Conservation (phyloP, 2,113 vertebrate species). For the Datnioides undecimradiatus region DNA sequence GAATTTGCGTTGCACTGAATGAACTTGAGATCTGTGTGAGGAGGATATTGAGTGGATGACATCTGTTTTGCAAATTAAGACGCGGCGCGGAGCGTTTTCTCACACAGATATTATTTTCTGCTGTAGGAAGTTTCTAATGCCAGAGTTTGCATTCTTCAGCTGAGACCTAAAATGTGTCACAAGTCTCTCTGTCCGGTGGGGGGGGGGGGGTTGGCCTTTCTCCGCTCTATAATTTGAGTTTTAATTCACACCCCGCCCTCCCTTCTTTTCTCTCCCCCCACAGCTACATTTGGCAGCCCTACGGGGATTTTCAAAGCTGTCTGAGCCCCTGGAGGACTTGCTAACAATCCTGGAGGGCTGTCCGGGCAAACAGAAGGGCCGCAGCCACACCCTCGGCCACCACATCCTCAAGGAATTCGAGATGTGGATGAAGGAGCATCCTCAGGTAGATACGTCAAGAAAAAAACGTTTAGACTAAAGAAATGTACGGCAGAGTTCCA, state of each 20-base stretch:
- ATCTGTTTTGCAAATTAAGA: slow-evolving; percentile 81
- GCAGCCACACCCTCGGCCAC: slow-evolving; percentile 69
- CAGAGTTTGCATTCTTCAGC: slow-evolving; percentile 49
- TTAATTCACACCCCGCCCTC: slow-evolving; percentile 7
- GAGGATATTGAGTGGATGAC: slow-evolving; percentile 78
- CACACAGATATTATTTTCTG: slow-evolving; percentile 77
- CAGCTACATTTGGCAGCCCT: slow-evolving; percentile 71
- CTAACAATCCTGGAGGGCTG: slow-evolving; percentile 80
- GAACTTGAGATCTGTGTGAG: slow-evolving; percentile 79
- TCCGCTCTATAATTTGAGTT: background rate
- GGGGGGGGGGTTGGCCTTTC: background rate
- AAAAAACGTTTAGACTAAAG: background rate
- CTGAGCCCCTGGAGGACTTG: slow-evolving; percentile 74
- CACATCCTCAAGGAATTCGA: slow-evolving; percentile 80
- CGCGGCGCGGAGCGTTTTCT: slow-evolving; percentile 49
- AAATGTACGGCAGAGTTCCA: background rate
- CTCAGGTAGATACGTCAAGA: slow-evolving; percentile 52
- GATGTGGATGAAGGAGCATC: slow-evolving; percentile 73
- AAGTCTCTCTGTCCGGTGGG: background rate
- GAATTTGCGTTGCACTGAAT: slow-evolving; percentile 80
- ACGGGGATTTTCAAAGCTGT: slow-evolving; percentile 79
- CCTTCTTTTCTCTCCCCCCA: background rate
- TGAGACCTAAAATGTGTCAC: slow-evolving; percentile 35
- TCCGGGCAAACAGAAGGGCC: slow-evolving; percentile 73
- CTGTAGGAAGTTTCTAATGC: slow-evolving; percentile 55